Evolutionary conservation across 2,888 invertebrate species (phyloP).

Genomic region (Epsilonema sp.): DNA sequence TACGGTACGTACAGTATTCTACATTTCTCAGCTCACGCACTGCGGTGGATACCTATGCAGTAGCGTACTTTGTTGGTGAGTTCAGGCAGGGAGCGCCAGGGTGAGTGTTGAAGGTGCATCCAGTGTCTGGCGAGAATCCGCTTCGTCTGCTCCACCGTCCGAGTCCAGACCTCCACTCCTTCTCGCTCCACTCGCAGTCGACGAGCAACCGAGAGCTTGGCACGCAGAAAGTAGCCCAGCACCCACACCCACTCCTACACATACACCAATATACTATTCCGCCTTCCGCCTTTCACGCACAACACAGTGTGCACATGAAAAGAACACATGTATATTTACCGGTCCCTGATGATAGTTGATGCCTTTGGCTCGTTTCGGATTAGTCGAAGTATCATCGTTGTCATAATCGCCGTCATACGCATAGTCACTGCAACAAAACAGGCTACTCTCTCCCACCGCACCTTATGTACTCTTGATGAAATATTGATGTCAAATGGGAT

Average conservation of each 20-base stretch:
- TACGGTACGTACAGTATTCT: no score
- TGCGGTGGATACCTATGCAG: no score
- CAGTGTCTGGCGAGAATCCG: constrained; percentile 50
- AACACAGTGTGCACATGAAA: no score
- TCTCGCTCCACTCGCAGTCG: constrained; percentile 31
- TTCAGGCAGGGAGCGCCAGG: constrained; percentile 88
- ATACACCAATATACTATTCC: background rate
- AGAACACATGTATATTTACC: no score
- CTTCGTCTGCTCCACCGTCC: constrained; percentile 37
- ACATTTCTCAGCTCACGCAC: no score
- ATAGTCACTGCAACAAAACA: constrained; percentile 51
- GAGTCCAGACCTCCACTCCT: constrained; percentile 15
- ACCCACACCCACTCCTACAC: constrained; percentile 91
- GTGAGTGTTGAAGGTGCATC: constrained; percentile 46
- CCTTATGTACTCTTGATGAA: no score
- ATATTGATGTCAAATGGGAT: no score
- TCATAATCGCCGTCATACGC: constrained; percentile 76
- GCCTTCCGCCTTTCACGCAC: background rate
- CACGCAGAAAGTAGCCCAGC: constrained; percentile 70
- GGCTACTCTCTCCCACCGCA: no score
- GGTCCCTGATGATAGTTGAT: constrained; percentile 98
- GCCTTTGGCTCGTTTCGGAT: constrained; percentile 66
- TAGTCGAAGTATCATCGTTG: constrained; percentile 64
- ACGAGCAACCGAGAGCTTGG: constrained; percentile 58
- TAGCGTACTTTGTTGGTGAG: constrained; percentile 51